These are phyloP conservation scores for Lordiphosa stackelbergi DNA, from an alignment of 1,140 invertebrate species.

Conservation along the genomic window DNA sequence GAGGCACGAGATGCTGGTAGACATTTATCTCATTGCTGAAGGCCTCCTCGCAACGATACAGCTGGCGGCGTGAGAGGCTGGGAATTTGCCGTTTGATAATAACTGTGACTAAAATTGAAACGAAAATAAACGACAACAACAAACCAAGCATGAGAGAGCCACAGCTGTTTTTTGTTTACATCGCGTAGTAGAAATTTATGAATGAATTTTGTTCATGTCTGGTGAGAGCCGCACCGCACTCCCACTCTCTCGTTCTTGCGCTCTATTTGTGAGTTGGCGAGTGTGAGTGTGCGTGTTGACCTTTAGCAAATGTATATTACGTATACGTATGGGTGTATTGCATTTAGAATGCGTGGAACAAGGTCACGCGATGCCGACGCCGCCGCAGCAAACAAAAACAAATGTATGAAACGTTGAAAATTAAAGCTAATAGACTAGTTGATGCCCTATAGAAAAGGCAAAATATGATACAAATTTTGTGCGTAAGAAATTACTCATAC, in stretches of 20 bases:
- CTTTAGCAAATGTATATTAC: slow-evolving; percentile 70
- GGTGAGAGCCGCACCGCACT: slow-evolving; percentile 28
- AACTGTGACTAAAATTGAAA: slow-evolving; percentile 42
- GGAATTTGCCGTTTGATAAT: slow-evolving; percentile 75
- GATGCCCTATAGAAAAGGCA: slow-evolving; percentile 1
- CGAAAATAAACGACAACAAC: slow-evolving; percentile 21
- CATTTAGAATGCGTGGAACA: slow-evolving; percentile 70
- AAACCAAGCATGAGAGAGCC: slow-evolving; percentile 33
- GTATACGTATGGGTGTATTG: slow-evolving; percentile 52
- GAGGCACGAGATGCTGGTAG: slow-evolving; percentile 62
- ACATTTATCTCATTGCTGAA: slow-evolving; percentile 72
- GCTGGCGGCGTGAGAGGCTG: slow-evolving; percentile 63
- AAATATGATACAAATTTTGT: too few relatives aligned
- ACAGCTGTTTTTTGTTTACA: slow-evolving; percentile 71
- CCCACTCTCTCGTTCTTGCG: not conserved
- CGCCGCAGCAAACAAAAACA: slow-evolving; percentile 30
- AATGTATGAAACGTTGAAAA: slow-evolving; percentile 27
- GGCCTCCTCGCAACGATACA: slow-evolving; percentile 72
- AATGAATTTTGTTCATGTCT: slow-evolving; percentile 51
- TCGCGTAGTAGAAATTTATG: slow-evolving; percentile 51
- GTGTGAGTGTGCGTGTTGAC: slow-evolving; percentile 64
- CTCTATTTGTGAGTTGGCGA: slow-evolving; percentile 18
- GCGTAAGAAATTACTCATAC: too few relatives aligned
- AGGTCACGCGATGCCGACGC: slow-evolving; percentile 53
- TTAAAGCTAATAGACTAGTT: slow-evolving; percentile 6